These are phyloP conservation scores for Melanargia galathea DNA, from an alignment of 2,888 invertebrate genomes.

Conservation along the genomic window DNA sequence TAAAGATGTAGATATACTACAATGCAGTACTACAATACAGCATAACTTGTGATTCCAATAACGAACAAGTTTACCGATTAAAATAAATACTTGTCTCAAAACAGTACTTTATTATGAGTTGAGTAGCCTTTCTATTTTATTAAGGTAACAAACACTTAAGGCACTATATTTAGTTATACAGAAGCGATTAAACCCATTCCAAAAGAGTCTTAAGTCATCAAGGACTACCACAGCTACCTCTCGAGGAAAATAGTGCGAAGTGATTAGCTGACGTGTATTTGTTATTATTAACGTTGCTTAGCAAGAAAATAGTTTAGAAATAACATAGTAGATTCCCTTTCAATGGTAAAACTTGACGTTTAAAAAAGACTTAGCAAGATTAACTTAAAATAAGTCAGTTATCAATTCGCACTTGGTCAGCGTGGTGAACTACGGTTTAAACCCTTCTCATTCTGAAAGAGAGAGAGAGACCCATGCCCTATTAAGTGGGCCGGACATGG, in stretches of 20 bases:
- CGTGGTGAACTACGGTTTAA: no score
- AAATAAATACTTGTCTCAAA: not conserved
- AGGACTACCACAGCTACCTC: conserved; percentile 11
- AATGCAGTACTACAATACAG: not conserved
- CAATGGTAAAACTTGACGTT: no score
- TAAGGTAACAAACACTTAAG: not conserved
- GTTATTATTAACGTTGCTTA: conserved; percentile 1
- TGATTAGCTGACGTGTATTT: conserved; percentile 8
- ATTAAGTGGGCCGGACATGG: no score
- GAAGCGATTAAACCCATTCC: conserved; percentile 14
- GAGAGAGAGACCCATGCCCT: no score
- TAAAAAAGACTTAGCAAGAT: no score
- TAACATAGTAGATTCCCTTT: not conserved
- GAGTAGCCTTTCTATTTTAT: conserved; percentile 9
- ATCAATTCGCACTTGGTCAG: no score
- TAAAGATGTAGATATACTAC: no score
- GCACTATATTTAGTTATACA: conserved; percentile 1
- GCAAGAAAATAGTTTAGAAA: not conserved
- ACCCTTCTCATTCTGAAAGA: no score
- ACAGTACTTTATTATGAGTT: not conserved
- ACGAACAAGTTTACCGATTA: not conserved
- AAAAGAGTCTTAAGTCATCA: conserved; percentile 11
- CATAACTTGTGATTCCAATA: not conserved
- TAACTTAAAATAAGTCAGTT: no score
- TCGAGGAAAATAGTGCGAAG: conserved; percentile 22